Evolutionary conservation across 1,140 invertebrate species (phyloP).

Genomic region (Anoplophora glabripennis): DNA sequence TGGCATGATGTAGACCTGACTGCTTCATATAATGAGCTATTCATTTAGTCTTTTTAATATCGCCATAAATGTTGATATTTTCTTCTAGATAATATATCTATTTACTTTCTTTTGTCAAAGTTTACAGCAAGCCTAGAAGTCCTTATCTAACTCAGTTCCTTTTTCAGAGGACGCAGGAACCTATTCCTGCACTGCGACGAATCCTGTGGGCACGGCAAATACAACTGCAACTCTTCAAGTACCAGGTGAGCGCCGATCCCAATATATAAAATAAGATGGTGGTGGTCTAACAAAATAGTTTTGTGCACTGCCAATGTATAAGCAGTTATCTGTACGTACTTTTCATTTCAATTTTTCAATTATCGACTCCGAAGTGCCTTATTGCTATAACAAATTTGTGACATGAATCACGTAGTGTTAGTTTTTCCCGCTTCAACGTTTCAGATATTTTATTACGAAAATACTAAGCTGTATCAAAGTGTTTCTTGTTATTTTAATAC

Average conservation of each 20-base stretch:
- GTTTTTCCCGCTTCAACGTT: background rate
- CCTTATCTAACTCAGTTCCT: constrained; percentile 1
- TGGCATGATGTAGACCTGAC: too few species aligned
- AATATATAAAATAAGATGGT: constrained; percentile 50
- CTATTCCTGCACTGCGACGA: constrained; percentile 68
- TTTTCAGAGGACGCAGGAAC: constrained; percentile 67
- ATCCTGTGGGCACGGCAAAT: constrained; percentile 60
- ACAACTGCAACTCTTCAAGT: constrained; percentile 65
- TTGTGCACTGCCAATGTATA: constrained; percentile 10
- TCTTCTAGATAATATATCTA: too few species aligned
- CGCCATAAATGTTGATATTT: too few species aligned
- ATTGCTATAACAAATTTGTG: constrained; percentile 1
- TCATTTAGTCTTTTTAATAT: too few species aligned
- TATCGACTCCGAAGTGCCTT: constrained; percentile 1
- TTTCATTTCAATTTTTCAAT: too few species aligned
- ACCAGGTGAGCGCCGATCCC: constrained; percentile 67
- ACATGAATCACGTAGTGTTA: background rate
- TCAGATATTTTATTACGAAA: too few species aligned
- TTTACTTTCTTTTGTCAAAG: too few species aligned
- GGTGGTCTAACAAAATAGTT: constrained; percentile 31
- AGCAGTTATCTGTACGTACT: background rate
- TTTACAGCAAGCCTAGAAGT: too few species aligned
- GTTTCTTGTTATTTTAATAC: background rate
- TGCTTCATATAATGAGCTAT: too few species aligned
- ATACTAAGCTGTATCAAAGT: too few species aligned